Evolutionary conservation across 2,888 invertebrate genomes (phyloP).

Genomic region (Muscina levida): DNA sequence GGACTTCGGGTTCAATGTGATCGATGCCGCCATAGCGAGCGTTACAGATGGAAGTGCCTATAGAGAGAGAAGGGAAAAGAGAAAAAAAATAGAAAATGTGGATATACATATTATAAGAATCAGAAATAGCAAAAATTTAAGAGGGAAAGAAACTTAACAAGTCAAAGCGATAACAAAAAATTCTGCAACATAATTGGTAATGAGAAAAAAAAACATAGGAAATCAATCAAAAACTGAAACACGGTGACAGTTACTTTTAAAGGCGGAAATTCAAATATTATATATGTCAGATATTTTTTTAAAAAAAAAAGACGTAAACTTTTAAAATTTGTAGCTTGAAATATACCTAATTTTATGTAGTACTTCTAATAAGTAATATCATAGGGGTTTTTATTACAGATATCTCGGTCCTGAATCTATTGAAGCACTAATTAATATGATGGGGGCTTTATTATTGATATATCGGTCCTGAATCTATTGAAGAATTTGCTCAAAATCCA

Average conservation of each 20-base stretch:
- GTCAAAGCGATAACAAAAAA: neutral
- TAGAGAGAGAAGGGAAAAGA: neutral
- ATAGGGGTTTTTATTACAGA: too few species aligned
- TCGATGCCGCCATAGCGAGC: constrained; percentile 74
- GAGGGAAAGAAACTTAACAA: neutral
- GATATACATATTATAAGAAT: neutral
- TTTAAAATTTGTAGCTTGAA: too few species aligned
- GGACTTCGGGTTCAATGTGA: constrained; percentile 72
- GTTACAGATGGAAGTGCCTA: constrained; percentile 69
- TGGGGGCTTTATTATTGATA: too few species aligned
- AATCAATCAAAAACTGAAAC: neutral
- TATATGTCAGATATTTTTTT: too few species aligned
- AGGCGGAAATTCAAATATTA: too few species aligned
- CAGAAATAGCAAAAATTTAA: neutral
- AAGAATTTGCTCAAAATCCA: too few species aligned
- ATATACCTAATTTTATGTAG: too few species aligned
- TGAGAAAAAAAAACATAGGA: neutral
- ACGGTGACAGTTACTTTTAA: constrained; percentile 2
- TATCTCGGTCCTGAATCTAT: too few species aligned
- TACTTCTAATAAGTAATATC: too few species aligned
- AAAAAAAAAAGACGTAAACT: too few species aligned
- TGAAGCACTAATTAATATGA: too few species aligned
- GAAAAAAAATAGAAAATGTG: constrained; percentile 38
- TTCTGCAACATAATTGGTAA: neutral
- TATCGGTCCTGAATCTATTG: too few species aligned